Conservation (phyloP, 2,113 vertebrate genomes). For the Nycticryphes semicollaris region DNA sequence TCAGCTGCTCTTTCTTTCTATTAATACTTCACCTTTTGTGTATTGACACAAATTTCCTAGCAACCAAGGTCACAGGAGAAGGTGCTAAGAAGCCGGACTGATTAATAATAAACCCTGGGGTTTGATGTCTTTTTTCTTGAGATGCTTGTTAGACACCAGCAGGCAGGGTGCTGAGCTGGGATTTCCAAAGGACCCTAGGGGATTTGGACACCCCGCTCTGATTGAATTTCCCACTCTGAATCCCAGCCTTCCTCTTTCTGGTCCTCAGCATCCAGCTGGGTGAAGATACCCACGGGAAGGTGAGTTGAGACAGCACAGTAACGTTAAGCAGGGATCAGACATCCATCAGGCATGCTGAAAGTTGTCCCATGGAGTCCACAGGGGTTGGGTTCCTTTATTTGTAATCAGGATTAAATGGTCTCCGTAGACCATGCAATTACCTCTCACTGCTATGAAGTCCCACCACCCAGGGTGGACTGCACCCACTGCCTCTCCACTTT, state of each 20-base stretch:
- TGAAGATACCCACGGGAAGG: not conserved
- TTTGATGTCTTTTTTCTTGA: not conserved
- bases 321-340: not conserved
- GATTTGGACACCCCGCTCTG: not conserved
- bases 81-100: constrained; percentile 27
- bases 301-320: not conserved
- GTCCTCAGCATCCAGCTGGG: not conserved
- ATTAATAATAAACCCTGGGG: constrained; percentile 25
- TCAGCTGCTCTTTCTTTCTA: constrained; percentile 59
- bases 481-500: not conserved
- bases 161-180: constrained; percentile 1
- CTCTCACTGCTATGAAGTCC: not conserved
- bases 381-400: not conserved
- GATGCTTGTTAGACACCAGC: not conserved
- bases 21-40: constrained; percentile 41
- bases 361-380: not conserved
- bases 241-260: not conserved
- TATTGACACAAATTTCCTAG: constrained; percentile 47
- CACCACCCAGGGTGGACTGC: not conserved
- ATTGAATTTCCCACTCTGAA: not conserved
- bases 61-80: constrained; percentile 52
- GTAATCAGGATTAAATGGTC: not conserved
- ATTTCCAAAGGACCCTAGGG: not conserved
- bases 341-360: not conserved
- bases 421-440: not conserved